phyloP scores from a whole-genome alignment of 2,797 vertebrate genomes.

The Dromococcyx pavoninus region DNA sequence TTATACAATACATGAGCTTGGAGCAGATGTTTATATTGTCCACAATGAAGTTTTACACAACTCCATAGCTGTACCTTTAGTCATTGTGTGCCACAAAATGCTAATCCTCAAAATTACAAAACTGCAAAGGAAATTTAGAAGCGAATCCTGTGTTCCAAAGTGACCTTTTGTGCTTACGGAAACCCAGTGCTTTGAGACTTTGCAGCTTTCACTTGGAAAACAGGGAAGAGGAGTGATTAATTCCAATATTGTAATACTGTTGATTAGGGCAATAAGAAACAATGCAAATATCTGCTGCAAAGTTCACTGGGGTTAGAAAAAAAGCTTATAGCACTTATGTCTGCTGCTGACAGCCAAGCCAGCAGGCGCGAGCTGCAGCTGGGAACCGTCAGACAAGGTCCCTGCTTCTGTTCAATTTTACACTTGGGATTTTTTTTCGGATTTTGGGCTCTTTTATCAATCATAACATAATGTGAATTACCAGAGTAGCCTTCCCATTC shows the following conservation, averaged over 20 bases:
- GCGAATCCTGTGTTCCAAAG: constrained; percentile 6
- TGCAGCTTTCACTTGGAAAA: constrained; percentile 51
- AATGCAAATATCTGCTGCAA: constrained; percentile 83
- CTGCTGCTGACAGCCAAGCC: neutral
- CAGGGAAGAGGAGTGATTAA: constrained; percentile 9
- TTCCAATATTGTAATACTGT: neutral
- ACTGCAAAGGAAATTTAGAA: constrained; percentile 16
- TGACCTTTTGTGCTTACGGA: constrained; percentile 27
- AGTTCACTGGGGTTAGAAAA: constrained; percentile 79
- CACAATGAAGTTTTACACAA: constrained; percentile 19
- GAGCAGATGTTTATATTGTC: constrained; percentile 84
- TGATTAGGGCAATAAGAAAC: constrained; percentile 56
- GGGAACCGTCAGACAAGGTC: constrained; percentile 6
- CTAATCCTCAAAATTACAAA: neutral
- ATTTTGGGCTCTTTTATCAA: constrained; percentile 19
- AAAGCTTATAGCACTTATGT: constrained; percentile 75
- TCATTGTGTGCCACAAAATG: neutral
- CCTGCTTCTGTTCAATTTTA: constrained; percentile 38
- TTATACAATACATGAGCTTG: constrained; percentile 79
- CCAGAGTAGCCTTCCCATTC: neutral
- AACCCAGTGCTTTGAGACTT: constrained; percentile 44
- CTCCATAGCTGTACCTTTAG: neutral
- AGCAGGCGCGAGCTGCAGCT: neutral
- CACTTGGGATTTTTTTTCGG: neutral
- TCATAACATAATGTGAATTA: neutral